Percentiles rank a stretch among this genome's conserved stretches.
Evolutionary conservation across 2,888 invertebrate species (phyloP).

Genomic region (Acrobasis suavella): DNA sequence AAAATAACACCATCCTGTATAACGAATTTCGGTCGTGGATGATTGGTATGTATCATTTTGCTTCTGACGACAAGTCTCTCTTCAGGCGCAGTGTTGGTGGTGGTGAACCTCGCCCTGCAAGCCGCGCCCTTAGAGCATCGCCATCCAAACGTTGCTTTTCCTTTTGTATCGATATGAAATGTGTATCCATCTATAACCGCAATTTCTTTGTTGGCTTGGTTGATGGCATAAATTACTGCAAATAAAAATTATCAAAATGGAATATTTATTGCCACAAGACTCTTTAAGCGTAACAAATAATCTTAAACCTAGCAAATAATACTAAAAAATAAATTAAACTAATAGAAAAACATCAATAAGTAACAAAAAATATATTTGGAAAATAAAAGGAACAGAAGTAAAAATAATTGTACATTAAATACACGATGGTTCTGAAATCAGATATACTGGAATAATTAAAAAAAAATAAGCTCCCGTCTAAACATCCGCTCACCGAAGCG

Average conservation of each 20-base stretch:
- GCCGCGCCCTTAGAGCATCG: conserved; percentile 23
- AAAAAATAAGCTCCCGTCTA: too few species aligned
- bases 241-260: not conserved
- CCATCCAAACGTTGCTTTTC: conserved; percentile 22
- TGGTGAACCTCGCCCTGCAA: conserved; percentile 30
- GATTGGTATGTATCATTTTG: not conserved
- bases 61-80: not conserved
- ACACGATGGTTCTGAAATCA: too few species aligned
- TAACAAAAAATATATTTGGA: too few species aligned
- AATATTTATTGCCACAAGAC: too few species aligned
- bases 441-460: too few species aligned
- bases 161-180: not conserved
- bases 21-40: not conserved
- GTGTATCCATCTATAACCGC: not conserved
- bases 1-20: not conserved
- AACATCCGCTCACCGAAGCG: too few species aligned
- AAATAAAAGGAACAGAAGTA: too few species aligned
- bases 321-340: too few species aligned
- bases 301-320: too few species aligned
- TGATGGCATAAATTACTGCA: not conserved
- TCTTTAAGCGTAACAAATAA: too few species aligned
- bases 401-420: too few species aligned
- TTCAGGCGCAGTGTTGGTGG: not conserved
- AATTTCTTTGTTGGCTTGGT: not conserved
- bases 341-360: too few species aligned